Conservation (phyloP, 2,113 vertebrate species). For the Leucosticte australis region DNA sequence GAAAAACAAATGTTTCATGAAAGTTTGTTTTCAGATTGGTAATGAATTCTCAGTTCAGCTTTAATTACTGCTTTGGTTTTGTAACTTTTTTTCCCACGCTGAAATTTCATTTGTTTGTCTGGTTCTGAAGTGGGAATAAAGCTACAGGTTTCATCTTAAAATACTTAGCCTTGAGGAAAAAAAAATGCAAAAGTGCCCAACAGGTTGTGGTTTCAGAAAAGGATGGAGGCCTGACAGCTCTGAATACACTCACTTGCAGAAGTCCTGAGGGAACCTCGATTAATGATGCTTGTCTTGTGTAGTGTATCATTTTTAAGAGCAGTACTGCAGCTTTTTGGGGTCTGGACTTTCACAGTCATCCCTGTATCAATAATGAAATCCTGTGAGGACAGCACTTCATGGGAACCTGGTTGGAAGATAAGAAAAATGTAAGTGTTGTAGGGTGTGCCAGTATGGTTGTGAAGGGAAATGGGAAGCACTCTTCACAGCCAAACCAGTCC, state of each 20-base stretch:
- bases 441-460: accelerated
- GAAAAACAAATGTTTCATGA: background rate
- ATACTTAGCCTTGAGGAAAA: background rate
- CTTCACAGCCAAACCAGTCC: background rate
- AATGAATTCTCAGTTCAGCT: background rate
- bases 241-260: background rate
- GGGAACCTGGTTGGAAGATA: background rate
- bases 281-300: background rate
- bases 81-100: background rate
- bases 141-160: background rate
- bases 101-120: background rate
- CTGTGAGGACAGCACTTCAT: background rate
- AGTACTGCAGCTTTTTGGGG: background rate
- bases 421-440: accelerated
- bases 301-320: background rate
- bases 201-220: background rate
- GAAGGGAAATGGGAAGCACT: background rate
- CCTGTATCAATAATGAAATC: background rate
- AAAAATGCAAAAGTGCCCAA: background rate
- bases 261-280: background rate
- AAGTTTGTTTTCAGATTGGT: background rate
- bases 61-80: background rate
- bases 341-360: background rate
- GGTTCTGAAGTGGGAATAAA: background rate
- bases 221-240: background rate